Conservation (phyloP, 2,888 invertebrate genomes). For the Calliopum simillimum region DNA sequence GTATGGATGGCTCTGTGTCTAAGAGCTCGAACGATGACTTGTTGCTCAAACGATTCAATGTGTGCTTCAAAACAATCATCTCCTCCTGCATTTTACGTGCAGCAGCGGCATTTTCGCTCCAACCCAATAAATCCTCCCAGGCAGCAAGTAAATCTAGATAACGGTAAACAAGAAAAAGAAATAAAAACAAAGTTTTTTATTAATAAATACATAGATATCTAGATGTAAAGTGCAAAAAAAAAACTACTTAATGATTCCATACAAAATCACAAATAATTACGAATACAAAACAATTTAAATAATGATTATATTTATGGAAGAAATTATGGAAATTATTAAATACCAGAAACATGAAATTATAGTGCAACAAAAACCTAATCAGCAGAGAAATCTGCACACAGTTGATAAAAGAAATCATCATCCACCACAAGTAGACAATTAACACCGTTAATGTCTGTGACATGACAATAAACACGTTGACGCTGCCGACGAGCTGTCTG, state of each 20-base stretch:
- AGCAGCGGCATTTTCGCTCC: constrained; percentile 68
- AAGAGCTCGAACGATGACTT: constrained; percentile 61
- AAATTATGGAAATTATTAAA: neutral
- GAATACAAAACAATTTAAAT: neutral
- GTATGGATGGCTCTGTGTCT: constrained; percentile 67
- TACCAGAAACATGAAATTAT: neutral
- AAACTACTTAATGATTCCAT: constrained; percentile 31
- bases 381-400: neutral
- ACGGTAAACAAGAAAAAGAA: constrained; percentile 18
- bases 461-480: constrained; percentile 15
- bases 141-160: constrained; percentile 65
- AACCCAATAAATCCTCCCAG: constrained; percentile 67
- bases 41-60: constrained; percentile 64
- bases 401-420: constrained; percentile 2
- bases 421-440: constrained; percentile 19
- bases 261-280: constrained; percentile 3
- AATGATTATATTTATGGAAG: neutral
- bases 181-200: constrained; percentile 12
- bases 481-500: neutral
- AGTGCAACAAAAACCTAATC: no score
- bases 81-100: constrained; percentile 68
- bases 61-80: constrained; percentile 65
- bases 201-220: neutral
- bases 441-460: constrained; percentile 11
- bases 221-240: constrained; percentile 14